Percentiles rank a stretch among this genome's conserved stretches.
phyloP scores from a whole-genome alignment of 2,888 invertebrate genomes.

The Laspeyria flexula region DNA sequence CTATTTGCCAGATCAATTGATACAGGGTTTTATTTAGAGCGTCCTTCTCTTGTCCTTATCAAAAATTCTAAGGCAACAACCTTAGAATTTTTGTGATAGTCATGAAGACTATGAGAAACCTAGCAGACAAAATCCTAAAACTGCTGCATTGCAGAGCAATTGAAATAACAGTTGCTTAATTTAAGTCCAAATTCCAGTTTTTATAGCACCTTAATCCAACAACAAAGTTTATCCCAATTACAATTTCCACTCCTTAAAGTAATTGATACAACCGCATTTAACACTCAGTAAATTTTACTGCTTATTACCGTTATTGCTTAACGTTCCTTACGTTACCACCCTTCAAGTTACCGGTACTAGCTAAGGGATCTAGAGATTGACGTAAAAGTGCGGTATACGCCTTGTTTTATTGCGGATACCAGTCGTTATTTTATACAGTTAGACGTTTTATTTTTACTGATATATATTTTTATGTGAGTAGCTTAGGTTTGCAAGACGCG shows the following conservation, averaged over 20 bases:
- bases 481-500: slow-evolving; percentile 14
- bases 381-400: slow-evolving; percentile 35
- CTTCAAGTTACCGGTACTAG: slow-evolving; percentile 16
- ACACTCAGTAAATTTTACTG: slow-evolving; percentile 27
- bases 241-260: slow-evolving; percentile 11
- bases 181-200: too few relatives aligned
- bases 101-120: too few relatives aligned
- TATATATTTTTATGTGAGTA: slow-evolving; percentile 8
- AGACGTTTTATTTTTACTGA: slow-evolving; percentile 30
- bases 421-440: slow-evolving; percentile 32
- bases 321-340: slow-evolving; percentile 26
- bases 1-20: too few relatives aligned
- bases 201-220: not conserved
- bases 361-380: slow-evolving; percentile 21
- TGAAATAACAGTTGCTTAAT: too few relatives aligned
- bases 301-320: slow-evolving; percentile 15
- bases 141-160: too few relatives aligned
- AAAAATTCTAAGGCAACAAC: too few relatives aligned
- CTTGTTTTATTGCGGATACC: slow-evolving; percentile 30
- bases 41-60: too few relatives aligned
- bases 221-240: slow-evolving; percentile 7
- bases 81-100: too few relatives aligned
- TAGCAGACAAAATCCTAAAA: too few relatives aligned
- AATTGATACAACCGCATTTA: slow-evolving; percentile 29
- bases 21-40: too few relatives aligned